phyloP scores from a whole-genome alignment of 2,113 vertebrate species.

The Oxyura jamaicensis region DNA sequence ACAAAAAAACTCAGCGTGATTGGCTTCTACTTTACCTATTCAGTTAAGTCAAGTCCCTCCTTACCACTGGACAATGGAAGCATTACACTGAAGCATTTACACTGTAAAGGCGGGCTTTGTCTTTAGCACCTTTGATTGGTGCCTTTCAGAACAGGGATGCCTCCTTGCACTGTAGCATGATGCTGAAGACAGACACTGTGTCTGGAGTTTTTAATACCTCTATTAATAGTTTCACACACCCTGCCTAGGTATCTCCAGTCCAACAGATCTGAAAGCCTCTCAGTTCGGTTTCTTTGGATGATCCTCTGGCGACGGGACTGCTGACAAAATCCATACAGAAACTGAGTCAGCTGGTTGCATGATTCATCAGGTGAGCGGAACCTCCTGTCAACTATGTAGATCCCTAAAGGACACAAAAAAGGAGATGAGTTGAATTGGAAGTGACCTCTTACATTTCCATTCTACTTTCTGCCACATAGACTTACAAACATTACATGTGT shows the following conservation, averaged over 20 bases:
- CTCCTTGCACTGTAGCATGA: background rate
- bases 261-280: constrained; percentile 92
- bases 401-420: constrained; percentile 76
- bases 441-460: background rate
- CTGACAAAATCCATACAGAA: constrained; percentile 94
- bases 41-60: background rate
- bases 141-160: background rate
- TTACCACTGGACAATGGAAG: background rate
- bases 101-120: background rate
- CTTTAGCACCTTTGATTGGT: background rate
- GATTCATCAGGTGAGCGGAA: constrained; percentile 92
- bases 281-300: constrained; percentile 93
- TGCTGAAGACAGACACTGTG: background rate
- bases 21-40: background rate
- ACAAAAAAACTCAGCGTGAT: background rate
- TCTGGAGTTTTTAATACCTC: background rate
- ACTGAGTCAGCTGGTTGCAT: constrained; percentile 95
- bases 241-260: constrained; percentile 95
- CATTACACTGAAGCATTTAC: background rate
- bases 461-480: background rate
- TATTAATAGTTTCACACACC: constrained; percentile 73
- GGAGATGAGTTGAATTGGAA: background rate
- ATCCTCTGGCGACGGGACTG: constrained; percentile 94
- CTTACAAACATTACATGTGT: background rate
- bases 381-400: constrained; percentile 95